Conservation (phyloP, 2,797 vertebrate genomes). For the Florisuga fusca region DNA sequence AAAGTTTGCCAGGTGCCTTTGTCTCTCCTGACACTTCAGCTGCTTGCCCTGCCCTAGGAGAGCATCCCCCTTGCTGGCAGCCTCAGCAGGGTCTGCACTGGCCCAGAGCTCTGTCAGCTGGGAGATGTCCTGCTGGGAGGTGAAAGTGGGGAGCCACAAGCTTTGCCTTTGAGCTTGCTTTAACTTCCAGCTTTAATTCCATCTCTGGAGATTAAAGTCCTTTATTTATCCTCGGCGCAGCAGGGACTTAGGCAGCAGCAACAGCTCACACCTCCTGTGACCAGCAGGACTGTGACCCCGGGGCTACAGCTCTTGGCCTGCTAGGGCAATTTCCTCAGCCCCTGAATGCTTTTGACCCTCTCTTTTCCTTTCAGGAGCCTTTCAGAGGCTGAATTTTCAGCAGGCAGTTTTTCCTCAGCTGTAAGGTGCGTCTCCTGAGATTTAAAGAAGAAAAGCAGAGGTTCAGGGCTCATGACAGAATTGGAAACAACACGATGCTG, state of each 20-base stretch:
- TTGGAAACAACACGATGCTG: fast-evolving
- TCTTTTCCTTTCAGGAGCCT: background rate
- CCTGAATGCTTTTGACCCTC: background rate
- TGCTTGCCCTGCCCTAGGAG: background rate
- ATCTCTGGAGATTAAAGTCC: background rate
- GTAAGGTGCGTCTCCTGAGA: background rate
- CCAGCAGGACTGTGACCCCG: background rate
- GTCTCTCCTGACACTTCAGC: slow-evolving; percentile 44
- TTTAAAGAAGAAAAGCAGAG: slow-evolving; percentile 11
- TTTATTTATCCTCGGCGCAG: background rate
- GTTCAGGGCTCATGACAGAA: background rate
- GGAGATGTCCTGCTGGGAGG: background rate
- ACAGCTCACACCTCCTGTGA: background rate
- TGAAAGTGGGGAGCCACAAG: background rate
- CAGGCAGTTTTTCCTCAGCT: background rate
- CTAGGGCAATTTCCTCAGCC: background rate
- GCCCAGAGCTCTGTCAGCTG: background rate
- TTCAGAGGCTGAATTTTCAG: background rate
- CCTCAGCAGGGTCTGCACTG: background rate
- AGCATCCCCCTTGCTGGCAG: background rate
- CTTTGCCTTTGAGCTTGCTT: slow-evolving; percentile 7
- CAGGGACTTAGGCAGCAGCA: background rate
- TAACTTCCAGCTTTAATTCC: background rate
- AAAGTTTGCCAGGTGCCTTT: slow-evolving; percentile 67
- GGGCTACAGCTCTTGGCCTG: background rate